A percentile compares a stretch with the other conserved stretches of the same genome.
These are phyloP conservation scores for Callosobruchus maculatus DNA, from an alignment of 2,888 invertebrate genomes.

Conservation along the genomic window DNA sequence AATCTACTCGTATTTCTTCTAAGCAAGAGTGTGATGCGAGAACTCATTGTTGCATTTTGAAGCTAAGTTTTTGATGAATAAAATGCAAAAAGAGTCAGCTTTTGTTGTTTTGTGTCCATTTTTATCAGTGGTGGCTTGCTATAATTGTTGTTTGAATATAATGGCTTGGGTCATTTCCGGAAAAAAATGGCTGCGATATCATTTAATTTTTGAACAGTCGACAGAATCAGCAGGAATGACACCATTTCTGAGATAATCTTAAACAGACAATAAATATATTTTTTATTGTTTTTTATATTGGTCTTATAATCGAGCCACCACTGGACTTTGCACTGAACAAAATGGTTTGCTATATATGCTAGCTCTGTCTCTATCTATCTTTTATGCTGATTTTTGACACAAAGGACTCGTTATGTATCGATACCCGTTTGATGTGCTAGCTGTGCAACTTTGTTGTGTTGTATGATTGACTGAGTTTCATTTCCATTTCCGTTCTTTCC, in stretches of 20 bases:
- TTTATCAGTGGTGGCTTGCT: background rate
- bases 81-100: conserved; percentile 38
- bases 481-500: background rate
- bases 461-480: background rate
- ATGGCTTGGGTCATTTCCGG: no score
- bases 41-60: conserved; percentile 17
- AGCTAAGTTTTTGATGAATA: background rate
- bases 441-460: background rate
- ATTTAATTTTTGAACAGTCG: no score
- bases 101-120: conserved; percentile 15
- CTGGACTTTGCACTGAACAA: conserved; percentile 41
- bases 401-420: conserved; percentile 24
- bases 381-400: conserved; percentile 41
- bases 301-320: conserved; percentile 44
- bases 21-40: conserved; percentile 41
- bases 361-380: conserved; percentile 42
- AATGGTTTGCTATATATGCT: conserved; percentile 39
- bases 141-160: no score
- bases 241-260: no score
- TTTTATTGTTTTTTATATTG: conserved; percentile 33
- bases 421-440: background rate
- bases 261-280: no score
- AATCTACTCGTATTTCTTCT: background rate
- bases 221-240: no score
- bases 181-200: no score